phyloP scores from a whole-genome alignment of 2,113 vertebrate genomes.

The Sylvia atricapilla region DNA sequence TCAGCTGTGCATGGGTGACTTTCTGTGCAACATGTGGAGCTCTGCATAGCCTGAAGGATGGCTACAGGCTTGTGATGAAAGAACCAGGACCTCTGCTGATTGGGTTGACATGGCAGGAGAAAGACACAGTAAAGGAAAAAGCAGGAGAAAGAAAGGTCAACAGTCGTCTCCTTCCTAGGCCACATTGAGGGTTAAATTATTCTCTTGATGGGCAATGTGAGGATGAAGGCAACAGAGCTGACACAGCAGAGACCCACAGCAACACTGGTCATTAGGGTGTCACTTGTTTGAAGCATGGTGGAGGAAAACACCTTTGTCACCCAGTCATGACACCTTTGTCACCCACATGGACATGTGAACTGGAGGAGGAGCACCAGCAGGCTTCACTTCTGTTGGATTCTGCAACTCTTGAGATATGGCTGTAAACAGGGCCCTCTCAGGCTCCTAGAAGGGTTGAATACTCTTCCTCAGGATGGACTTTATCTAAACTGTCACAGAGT shows the following conservation, averaged over 20 bases:
- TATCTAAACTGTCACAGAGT: neutral
- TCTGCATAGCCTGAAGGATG: neutral
- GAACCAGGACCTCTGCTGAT: neutral
- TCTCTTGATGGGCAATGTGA: neutral
- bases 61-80: neutral
- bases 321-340: neutral
- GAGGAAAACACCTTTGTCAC: neutral
- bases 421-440: neutral
- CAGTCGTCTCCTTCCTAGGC: neutral
- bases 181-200: neutral
- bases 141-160: neutral
- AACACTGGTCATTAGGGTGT: fast-evolving
- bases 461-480: neutral
- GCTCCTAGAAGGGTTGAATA: neutral
- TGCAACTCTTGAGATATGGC: neutral
- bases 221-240: neutral
- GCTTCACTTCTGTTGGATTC: neutral
- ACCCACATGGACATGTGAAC: neutral
- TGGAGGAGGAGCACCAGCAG: neutral
- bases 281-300: neutral
- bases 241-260: neutral
- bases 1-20: neutral
- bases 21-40: neutral
- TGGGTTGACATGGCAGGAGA: neutral
- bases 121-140: neutral